Evolutionary conservation across 2,113 vertebrate species (phyloP).

Genomic region (Perca fluviatilis): DNA sequence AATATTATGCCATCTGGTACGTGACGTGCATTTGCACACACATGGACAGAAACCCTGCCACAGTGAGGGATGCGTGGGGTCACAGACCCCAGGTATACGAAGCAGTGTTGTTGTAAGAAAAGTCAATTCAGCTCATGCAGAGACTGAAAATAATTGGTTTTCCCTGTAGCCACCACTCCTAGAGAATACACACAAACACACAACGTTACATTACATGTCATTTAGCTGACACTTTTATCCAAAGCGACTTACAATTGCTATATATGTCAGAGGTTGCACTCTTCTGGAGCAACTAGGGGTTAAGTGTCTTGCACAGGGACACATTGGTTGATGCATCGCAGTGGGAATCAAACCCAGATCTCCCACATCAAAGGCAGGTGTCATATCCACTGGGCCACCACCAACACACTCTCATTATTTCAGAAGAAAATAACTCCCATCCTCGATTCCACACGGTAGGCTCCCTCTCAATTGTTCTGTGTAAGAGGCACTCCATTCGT

Average conservation of each 20-base stretch:
- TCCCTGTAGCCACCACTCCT: slow-evolving; percentile 13
- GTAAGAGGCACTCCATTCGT: slow-evolving; percentile 41
- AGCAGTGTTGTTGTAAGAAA: background rate
- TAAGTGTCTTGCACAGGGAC: no score
- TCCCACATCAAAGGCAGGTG: no score
- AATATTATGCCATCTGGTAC: background rate
- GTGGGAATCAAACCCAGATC: no score
- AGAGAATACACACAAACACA: slow-evolving; percentile 17
- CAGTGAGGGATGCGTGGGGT: background rate
- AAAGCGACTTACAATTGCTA: no score
- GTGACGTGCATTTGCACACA: background rate
- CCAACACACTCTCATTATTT: slow-evolving; percentile 3
- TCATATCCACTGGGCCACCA: no score
- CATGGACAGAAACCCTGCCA: background rate
- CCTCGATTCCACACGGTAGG: slow-evolving; percentile 4
- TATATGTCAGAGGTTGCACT: no score
- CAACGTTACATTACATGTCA: background rate
- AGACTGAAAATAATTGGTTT: slow-evolving; percentile 5
- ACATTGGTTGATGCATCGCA: no score
- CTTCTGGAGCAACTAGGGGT: no score
- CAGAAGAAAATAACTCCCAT: slow-evolving; percentile 19
- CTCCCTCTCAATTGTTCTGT: slow-evolving; percentile 29
- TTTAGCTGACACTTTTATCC: no score
- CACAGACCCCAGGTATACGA: background rate
- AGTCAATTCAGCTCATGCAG: slow-evolving; percentile 20